Conservation (phyloP, 2,888 invertebrate genomes). For the Troides helena region DNA sequence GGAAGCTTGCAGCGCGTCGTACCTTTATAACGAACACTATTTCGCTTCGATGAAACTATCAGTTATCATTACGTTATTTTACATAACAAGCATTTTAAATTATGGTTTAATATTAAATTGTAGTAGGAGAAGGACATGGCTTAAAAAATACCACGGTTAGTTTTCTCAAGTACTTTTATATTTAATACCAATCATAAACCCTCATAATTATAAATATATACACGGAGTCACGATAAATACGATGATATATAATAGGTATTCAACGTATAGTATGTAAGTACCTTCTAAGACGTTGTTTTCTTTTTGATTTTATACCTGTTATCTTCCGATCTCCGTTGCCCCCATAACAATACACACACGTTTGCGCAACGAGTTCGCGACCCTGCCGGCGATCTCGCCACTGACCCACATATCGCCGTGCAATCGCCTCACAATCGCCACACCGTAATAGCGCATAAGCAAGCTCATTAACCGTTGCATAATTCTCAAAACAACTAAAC, state of each 20-base stretch:
- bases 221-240: too few species aligned
- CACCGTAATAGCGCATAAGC: slow-evolving; percentile 9
- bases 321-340: not conserved
- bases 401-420: slow-evolving; percentile 65
- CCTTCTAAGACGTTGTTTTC: too few species aligned
- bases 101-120: too few species aligned
- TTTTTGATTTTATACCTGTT: too few species aligned
- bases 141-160: too few species aligned
- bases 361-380: slow-evolving; percentile 38
- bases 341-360: not conserved
- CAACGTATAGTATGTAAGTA: too few species aligned
- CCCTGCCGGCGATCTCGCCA: slow-evolving; percentile 75
- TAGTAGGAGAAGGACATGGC: too few species aligned
- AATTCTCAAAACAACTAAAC: slow-evolving; percentile 3
- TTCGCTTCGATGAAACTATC: slow-evolving; percentile 33
- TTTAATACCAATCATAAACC: too few species aligned
- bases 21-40: slow-evolving; percentile 31
- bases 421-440: slow-evolving; percentile 19
- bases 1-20: slow-evolving; percentile 30
- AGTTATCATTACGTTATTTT: slow-evolving; percentile 24
- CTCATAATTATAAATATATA: too few species aligned
- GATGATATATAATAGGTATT: too few species aligned
- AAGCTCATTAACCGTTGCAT: slow-evolving; percentile 15
- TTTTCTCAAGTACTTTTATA: too few species aligned
- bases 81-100: slow-evolving; percentile 41